Base-by-base conservation (phyloP, 2,797 vertebrate species). In the Sebastolobus altivelis region DNA sequence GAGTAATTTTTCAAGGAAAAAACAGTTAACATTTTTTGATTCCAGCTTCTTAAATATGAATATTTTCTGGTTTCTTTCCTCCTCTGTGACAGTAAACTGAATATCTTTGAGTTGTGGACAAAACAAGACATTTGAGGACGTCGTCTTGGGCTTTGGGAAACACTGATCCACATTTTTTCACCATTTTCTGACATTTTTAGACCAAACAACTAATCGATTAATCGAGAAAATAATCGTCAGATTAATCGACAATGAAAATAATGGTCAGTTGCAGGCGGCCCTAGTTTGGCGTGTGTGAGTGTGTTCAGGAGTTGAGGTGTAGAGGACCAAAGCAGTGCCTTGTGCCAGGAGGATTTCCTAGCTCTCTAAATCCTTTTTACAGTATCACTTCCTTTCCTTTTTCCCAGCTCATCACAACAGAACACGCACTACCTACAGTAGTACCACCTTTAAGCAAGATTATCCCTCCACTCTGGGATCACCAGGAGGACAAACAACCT, bases 401-500 rank as follows among this genome's bases (percentile, higher is more conserved):
- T 78, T 79, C 62, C 10, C 62, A 27, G 46, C 77, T 85, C 86
- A 82, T 88, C 70, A 77, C 79, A 75, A 71, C 75, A 71, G 56
- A 75, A 70, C 84, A 81, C 18, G 29, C 75, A 70, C 77, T 35
- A 59, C 60, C 60, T 77, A 46, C 43, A 46, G 16, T 46, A 40
- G 12, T 16, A 31, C 79, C 85, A 78, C 73, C 70, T 80, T 80
- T 79, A 84, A 75, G 61, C 75, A 75, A 80, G 88, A 86, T 91
- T 88, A 91, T 75, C 86, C 27, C 59, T 7, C 3, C 46, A 31
- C 9, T 70, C 67, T 38, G 27, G 55, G 75, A 54, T 87, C 79
- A 72, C 29, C 66, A 58, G 1, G n/a, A 75, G 79, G 77, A 31
- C 63, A 75, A 63, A 54, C 52, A 13, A 49, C n/a, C 38, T 25